Conservation (phyloP, 2,888 invertebrate genomes). For the Sarcophaga carnaria region DNA sequence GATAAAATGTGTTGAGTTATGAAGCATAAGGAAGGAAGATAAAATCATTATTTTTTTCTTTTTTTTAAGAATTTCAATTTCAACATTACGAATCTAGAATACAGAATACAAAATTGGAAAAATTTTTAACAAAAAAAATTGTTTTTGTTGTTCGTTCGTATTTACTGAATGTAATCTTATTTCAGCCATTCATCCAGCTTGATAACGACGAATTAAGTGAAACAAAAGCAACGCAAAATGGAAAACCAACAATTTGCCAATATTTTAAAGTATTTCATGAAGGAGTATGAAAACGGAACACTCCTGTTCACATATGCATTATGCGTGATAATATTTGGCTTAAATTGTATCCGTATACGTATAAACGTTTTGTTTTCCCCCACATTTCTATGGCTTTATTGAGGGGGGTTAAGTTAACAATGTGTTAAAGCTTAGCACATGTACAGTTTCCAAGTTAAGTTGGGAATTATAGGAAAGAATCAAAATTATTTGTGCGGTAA, state of each 20-base stretch:
- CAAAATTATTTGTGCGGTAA: no score
- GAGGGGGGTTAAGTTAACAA: slow-evolving; percentile 14
- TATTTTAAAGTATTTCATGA: slow-evolving; percentile 6
- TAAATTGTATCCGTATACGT: not conserved
- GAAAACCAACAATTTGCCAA: slow-evolving; percentile 1
- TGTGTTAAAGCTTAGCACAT: slow-evolving; percentile 21
- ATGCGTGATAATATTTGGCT: not conserved
- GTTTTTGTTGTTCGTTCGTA: no score
- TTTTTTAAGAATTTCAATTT: slow-evolving; percentile 9
- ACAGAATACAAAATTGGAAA: not conserved
- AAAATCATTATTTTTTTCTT: not conserved
- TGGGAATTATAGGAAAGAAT: no score
- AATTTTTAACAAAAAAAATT: not conserved
- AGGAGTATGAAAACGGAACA: not conserved
- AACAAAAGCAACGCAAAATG: not conserved
- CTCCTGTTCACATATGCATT: not conserved
- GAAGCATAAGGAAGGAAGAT: not conserved
- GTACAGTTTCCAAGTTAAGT: no score
- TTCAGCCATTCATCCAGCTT: not conserved
- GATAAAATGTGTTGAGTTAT: slow-evolving; percentile 25
- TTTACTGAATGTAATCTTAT: not conserved
- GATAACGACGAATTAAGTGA: not conserved
- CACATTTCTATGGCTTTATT: not conserved
- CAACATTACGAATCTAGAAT: not conserved
- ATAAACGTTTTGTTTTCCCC: no score